Evolutionary conservation across 2,113 vertebrate genomes (phyloP), one percentile per base, ranked within the genome.

Genomic region (Python bivittatus): DNA sequence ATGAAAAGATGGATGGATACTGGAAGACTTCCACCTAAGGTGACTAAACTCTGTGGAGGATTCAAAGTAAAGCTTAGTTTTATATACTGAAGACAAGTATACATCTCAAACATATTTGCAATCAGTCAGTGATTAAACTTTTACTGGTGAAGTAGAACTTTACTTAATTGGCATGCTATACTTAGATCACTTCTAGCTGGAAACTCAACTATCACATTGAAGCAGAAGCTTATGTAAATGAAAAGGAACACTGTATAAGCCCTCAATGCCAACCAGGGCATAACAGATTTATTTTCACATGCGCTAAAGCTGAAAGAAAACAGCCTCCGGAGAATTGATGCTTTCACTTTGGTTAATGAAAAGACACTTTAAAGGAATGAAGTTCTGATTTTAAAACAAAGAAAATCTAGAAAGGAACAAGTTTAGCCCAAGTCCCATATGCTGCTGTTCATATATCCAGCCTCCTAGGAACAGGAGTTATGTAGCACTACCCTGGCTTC

Each of bases 211-310:
- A 64, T 90, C n/a, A 79, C 15, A 15, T n/a, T 52, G 53, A 13
- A 56, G n/a, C 64, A 56, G 53, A 79, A 27, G 22, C 12, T 56
- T 90, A 56, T 42, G 22, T 56, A 79, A 79, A 90, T 54, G 52
- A 83, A 90, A 27, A 38, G 33, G 42, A 89, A 89, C 88, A 89
- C 84, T 29, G 27, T 54, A 13, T 61, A 61, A 89, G 42, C 15
- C 88, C 25, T 44, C 52, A 64, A 38, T 90, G 64, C 52, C 52
- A 90, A 72, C 52, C 89, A 83, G 89, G 52, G 64, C 64, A 54
- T 72, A 56, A 79, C 48, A 83, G 79, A 83, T 90, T n/a, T 90
- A 56, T 72, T 90, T 83, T n/a, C 64, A 56, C 33, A 56, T 83
- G 33, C 23, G 42, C n/a, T 42, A 83, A 90, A 83, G 52, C 10